These are phyloP conservation scores for Enteromius viviparus DNA, from an alignment of 2,797 vertebrate genomes.

Conservation along the genomic window DNA sequence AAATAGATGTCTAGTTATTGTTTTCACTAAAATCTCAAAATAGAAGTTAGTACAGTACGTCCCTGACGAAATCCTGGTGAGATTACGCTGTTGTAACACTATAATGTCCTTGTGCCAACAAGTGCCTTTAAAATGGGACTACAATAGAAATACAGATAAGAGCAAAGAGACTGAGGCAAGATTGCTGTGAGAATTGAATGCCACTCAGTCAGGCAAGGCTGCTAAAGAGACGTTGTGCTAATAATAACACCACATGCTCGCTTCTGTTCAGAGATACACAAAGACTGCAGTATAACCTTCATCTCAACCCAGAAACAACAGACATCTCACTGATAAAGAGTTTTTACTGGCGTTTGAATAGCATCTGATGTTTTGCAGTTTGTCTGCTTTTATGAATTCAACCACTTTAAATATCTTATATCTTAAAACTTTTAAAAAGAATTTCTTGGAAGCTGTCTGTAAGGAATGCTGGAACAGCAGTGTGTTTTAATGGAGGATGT, in stretches of 20 bases:
- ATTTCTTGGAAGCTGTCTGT: background rate
- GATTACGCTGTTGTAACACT: conserved; percentile 15
- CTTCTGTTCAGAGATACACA: conserved; percentile 31
- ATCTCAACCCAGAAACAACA: conserved; percentile 15
- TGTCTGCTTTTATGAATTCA: background rate
- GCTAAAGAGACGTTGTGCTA: conserved; percentile 26
- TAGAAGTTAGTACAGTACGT: conserved; percentile 44
- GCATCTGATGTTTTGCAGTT: background rate
- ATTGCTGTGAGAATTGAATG: conserved; percentile 27
- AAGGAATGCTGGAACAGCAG: background rate
- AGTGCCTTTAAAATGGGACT: conserved; percentile 32
- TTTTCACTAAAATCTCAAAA: conserved; percentile 43
- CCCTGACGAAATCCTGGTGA: conserved; percentile 31
- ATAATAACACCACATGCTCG: conserved; percentile 24
- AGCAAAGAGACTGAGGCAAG: conserved; percentile 17
- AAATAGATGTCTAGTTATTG: conserved; percentile 30
- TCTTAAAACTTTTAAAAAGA: background rate
- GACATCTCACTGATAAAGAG: conserved; percentile 13
- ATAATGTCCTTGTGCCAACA: conserved; percentile 54
- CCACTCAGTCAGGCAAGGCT: conserved; percentile 42
- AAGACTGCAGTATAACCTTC: conserved; percentile 40
- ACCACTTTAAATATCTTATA: background rate
- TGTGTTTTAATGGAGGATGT: conserved; percentile 36
- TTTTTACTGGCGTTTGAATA: conserved; percentile 17
- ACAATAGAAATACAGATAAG: conserved; percentile 55